Evolutionary conservation across 2,888 invertebrate species (phyloP), one percentile per base, ranked within the genome.

Genomic region (Thera obeliscata): DNA sequence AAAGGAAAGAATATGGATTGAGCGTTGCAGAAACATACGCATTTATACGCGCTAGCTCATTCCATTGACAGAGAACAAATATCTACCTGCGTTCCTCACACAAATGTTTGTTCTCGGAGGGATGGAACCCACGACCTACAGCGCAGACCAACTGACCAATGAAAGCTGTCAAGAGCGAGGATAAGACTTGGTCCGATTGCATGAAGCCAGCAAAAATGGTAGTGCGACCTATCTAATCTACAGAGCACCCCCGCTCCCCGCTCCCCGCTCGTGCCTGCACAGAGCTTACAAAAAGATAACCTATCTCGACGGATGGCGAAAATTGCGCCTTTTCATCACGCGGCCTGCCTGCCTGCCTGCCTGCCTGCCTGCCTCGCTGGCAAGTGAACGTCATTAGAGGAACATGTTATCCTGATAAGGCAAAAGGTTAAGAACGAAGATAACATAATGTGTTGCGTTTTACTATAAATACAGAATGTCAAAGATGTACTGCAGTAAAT

Each of bases 251-350:
- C 9, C 43, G 43, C 43, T 43, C 4, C 43, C 7, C 43, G 12
- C 12, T 59, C 36, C 22, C 22, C 2, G 49, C 52, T 49, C 49
- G 38, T 59, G 59, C 62, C 36, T 12, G 62, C 52, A 52, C 52
- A 9, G 9, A 52, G 52, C 52, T 60, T 62, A 65, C 70, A 69
- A 67, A 70, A 63, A 73, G 72, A 73, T 73, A 73, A 69, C 66
- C 64, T 70, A 73, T 70, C 72, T 67, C 63, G 64, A 11, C 66
- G 64, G 68, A 64, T 62, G 62, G 52, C 62, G 63, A 64, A 64
- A 70, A 70, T 68, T 67, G 68, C 68, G 66, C 60, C 66, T 70
- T 72, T 67, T 67, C 70, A 65, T 72, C 66, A 66, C 70, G 63
- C 61, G 38, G 55, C 55, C 35, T 38, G 38, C 7, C 43, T 5